Conservation (phyloP, 2,113 vertebrate genomes). For the Cyanoderma ruficeps region DNA sequence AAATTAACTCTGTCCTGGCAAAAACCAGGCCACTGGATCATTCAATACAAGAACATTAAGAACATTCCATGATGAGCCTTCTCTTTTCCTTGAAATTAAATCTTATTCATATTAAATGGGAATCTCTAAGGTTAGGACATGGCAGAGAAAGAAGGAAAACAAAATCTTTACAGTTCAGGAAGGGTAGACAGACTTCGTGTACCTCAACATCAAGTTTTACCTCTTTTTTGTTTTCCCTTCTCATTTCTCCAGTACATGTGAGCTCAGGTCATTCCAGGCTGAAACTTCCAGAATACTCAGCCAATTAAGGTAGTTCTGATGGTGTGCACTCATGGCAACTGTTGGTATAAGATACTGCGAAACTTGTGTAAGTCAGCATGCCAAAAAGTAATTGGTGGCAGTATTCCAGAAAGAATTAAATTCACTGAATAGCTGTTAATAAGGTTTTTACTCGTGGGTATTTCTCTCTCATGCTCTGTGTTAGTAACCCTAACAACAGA, state of each 20-base stretch:
- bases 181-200: neutral
- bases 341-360: slow-evolving; percentile 40
- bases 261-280: neutral
- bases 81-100: neutral
- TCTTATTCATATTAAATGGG: neutral
- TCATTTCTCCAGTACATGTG: neutral
- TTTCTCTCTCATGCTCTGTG: neutral
- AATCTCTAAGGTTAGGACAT: neutral
- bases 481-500: slow-evolving; percentile 60
- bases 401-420: slow-evolving; percentile 73
- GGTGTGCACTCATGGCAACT: slow-evolving; percentile 1
- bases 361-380: slow-evolving; percentile 41
- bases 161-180: neutral
- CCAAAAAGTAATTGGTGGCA: slow-evolving; percentile 60
- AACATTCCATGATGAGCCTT: neutral
- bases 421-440: slow-evolving; percentile 67
- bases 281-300: slow-evolving; percentile 42
- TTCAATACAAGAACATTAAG: neutral
- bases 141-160: neutral
- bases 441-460: slow-evolving; percentile 63
- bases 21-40: neutral
- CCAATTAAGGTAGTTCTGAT: slow-evolving; percentile 51
- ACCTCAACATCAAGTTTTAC: neutral
- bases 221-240: neutral
- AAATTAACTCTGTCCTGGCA: neutral